Evolutionary conservation across 64 coral and sea anemone genomes (phyloP).

Genomic region (Anthopleura sola): DNA sequence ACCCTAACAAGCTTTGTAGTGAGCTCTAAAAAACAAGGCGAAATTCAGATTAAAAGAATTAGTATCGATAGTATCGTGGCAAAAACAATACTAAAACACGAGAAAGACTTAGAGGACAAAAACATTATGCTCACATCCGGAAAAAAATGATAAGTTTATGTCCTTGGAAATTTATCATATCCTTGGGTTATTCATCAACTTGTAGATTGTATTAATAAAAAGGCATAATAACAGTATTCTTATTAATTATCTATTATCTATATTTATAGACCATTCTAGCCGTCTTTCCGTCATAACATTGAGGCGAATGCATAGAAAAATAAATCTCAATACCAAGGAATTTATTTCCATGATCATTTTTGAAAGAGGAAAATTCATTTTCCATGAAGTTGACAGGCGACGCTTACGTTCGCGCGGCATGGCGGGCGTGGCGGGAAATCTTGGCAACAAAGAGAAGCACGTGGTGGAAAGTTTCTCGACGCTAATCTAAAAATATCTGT

Average conservation of each 20-base stretch:
- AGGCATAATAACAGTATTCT: background rate
- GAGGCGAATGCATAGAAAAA: background rate
- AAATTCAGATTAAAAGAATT: background rate
- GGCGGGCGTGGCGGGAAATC: background rate
- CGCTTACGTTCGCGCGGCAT: background rate
- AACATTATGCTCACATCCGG: background rate
- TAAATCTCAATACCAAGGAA: background rate
- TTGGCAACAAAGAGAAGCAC: background rate
- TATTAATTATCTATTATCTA: too few species aligned
- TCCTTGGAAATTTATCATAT: background rate
- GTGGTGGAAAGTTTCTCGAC: background rate
- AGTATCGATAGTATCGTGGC: background rate
- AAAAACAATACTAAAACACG: too few species aligned
- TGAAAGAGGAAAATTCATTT: background rate
- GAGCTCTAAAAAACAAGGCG: too few species aligned
- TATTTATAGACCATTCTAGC: too few species aligned
- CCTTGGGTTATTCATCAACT: too few species aligned
- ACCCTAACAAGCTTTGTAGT: too few species aligned
- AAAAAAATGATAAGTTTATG: background rate
- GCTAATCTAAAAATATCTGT: background rate
- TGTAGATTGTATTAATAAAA: background rate
- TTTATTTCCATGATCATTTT: background rate
- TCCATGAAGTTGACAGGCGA: too few species aligned
- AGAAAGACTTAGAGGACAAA: background rate
- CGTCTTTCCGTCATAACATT: too few species aligned